Evolutionary conservation across 2,113 vertebrate species (phyloP), one percentile per base, ranked within the genome.

Genomic region (Ellobius talpinus): DNA sequence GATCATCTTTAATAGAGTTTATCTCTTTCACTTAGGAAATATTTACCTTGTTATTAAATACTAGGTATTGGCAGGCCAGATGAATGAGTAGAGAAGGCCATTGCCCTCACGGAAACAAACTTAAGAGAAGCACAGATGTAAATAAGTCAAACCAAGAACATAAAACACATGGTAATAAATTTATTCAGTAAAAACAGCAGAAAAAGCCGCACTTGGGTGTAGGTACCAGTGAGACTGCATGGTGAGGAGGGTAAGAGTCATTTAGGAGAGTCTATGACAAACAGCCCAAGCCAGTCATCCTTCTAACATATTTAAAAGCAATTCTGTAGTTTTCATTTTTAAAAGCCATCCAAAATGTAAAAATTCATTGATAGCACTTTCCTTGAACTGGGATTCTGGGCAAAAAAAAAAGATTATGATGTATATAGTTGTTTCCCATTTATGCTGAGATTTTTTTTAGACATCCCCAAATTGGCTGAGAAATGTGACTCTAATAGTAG

Each of bases 61-160:
- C 0, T 31, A 58, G 33, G n/a, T 1, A 45, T 13, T 2, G 0
- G 7, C 39, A 70, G 36, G 52, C 19, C 76, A 47, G 36, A 10
- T 70, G 1, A 81, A 70, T 4, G 31, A 63, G 5, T 29, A 45
- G 6, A 90, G 1, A 5, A 79, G 26, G 26, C 3, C 50, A 45
- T 2, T 45, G 2, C 1, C 14, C 11, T 52, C 9, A n/a, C 0
- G 16, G 16, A 91, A 14, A 66, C 5, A 10, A 16, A 11, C 17
- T 73, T 3, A 0, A 45, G 7, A 1, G 42, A 73, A 86, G 45
- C 1, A 47, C 6, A 73, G 7, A 24, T 14, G 11, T 29, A 23
- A 11, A 1, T 33, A 65, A 52, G 5, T 8, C 74, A 45, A 8
- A 52, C 5, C 5, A 47, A 16, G 1, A 7, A 58, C 5, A 1